Evolutionary conservation across 2,888 invertebrate genomes (phyloP).

Genomic region (Syrista parreyssii): DNA sequence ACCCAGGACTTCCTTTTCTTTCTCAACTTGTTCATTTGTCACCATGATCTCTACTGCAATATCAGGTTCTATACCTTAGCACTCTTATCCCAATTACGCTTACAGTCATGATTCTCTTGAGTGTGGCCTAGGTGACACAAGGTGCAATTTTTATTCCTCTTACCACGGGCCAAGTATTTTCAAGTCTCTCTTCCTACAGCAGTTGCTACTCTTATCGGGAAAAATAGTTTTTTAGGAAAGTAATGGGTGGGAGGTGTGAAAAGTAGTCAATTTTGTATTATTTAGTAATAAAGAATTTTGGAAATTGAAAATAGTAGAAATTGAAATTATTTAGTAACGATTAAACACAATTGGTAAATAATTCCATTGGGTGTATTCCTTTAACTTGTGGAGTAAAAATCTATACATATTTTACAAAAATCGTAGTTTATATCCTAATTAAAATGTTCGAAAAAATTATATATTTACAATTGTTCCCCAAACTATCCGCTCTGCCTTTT

Average conservation of each 20-base stretch:
- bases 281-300: no score
- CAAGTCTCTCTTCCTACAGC: neutral
- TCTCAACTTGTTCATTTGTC: conserved; percentile 20
- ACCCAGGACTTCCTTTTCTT: conserved; percentile 25
- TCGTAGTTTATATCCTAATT: neutral
- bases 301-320: no score
- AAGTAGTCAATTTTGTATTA: neutral
- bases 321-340: neutral
- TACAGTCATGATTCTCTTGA: neutral
- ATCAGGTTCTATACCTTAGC: neutral
- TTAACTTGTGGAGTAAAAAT: neutral
- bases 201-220: neutral
- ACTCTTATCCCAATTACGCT: neutral
- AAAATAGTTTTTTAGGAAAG: neutral
- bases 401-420: neutral
- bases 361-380: neutral
- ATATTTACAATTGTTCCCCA: neutral
- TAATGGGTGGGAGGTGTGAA: neutral
- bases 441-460: neutral
- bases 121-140: neutral
- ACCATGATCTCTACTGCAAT: neutral
- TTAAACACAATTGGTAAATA: neutral
- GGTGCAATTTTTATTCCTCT: neutral
- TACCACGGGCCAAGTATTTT: neutral
- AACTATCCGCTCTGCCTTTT: neutral